These are phyloP conservation scores for Rhogogaster chlorosoma DNA, from an alignment of 2,888 invertebrate species.

Conservation along the genomic window DNA sequence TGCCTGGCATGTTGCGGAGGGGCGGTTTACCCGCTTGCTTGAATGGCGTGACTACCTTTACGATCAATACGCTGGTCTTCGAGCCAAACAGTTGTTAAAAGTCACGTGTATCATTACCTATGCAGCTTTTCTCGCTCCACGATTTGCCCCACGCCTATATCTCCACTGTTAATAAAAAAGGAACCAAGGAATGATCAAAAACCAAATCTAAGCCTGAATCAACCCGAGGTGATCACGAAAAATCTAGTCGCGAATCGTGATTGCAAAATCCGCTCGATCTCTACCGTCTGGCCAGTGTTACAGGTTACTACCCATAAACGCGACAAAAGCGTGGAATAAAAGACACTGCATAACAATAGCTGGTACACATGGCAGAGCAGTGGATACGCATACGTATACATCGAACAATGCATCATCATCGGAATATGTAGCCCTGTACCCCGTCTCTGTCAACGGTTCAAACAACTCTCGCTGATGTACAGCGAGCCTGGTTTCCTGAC, in stretches of 20 bases:
- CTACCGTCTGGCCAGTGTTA: neutral
- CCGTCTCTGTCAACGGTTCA: constrained; percentile 53
- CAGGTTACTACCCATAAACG: constrained; percentile 11
- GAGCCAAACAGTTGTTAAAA: constrained; percentile 60
- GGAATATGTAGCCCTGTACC: constrained; percentile 23
- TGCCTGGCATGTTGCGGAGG: neutral
- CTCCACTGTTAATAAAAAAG: neutral
- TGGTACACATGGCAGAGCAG: neutral
- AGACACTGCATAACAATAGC: constrained; percentile 61
- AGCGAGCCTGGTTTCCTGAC: constrained; percentile 56
- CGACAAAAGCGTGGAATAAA: constrained; percentile 59
- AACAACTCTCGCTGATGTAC: constrained; percentile 59
- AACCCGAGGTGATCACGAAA: neutral
- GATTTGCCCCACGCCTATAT: neutral
- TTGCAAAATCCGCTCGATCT: constrained; percentile 12
- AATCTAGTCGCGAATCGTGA: neutral
- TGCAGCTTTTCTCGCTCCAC: constrained; percentile 55
- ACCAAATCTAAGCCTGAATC: neutral
- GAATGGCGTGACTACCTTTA: constrained; percentile 71
- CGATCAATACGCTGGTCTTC: constrained; percentile 58
- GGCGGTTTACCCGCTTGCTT: constrained; percentile 52
- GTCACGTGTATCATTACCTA: constrained; percentile 70
- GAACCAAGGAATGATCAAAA: neutral
- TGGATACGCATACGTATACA: neutral
- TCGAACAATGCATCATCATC: constrained; percentile 18